Base-by-base conservation (phyloP, 2,113 vertebrate genomes). In the Morone saxatilis region DNA sequence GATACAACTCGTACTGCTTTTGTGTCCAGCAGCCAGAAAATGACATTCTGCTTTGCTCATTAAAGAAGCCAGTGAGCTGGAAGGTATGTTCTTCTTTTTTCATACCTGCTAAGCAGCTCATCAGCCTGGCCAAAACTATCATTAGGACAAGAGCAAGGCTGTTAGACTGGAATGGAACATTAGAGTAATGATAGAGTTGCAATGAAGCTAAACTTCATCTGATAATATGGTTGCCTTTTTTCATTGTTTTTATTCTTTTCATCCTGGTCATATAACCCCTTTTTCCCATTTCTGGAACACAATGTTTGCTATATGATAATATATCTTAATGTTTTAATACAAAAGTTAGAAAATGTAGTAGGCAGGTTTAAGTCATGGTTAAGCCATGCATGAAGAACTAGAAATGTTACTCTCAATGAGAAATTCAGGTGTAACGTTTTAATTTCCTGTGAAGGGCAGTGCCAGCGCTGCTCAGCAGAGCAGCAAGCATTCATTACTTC, bases 371-470 rank as follows among this genome's bases (percentile, higher is more conserved):
- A 56, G 51, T 72, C 61, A 8, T 50, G 36, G 40, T 40, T 4
- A 12, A 76, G 31, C 66, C 70, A 66, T 57, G 68, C 81, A 13
- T 74, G 69, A 74, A 51, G 20, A 62, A 51, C 63, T 51, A 20
- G 45, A 75, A 76, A 73, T 73, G 31, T 73, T 77, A 12, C 50
- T 60, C 53, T 43, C 47, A 72, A 80, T 81, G 54, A 84, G 63
- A 68, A 62, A 56, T 76, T 73, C 77, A 81, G 68, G 77, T 88
- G 78, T 77, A 81, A 80, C 25, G 0, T 74, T 89, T 90, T 93
- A 86, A 93, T 92, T 90, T 91, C 87, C 86, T 91, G 87, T 89
- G 86, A 91, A 91, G 88, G 90, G 78, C 91, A 88, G 70, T 57
- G 80, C 71, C 72, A 53, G 77, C 4, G 50, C 47, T 43, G 83